These are phyloP conservation scores for Ephydatia muelleri DNA, from an alignment of 37 sponge, comb jelly and placozoan species.

Conservation along the genomic window DNA sequence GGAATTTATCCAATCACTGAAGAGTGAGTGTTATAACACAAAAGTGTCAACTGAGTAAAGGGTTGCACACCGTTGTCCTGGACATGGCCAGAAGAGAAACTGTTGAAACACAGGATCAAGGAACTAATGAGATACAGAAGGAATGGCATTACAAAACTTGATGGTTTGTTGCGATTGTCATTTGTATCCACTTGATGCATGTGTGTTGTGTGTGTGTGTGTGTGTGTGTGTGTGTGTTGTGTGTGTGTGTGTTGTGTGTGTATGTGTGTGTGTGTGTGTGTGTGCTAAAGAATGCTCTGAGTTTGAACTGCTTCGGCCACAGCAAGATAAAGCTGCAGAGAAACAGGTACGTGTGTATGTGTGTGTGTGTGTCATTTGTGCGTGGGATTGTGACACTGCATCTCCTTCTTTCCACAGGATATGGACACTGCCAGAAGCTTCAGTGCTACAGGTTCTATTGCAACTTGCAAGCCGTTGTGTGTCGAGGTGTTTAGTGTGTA, in stretches of 20 bases:
- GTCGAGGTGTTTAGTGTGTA: too few species aligned
- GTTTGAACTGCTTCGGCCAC: constrained; percentile 40
- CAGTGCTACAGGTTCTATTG: too few species aligned
- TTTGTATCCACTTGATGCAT: background rate
- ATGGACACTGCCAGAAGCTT: too few species aligned
- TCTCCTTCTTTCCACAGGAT: too few species aligned
- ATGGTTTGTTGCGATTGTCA: constrained; percentile 24
- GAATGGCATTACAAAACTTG: constrained; percentile 71
- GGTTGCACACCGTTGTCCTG: background rate
- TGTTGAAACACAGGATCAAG: constrained; percentile 62
- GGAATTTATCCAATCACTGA: constrained; percentile 54
- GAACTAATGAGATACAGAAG: constrained; percentile 57
- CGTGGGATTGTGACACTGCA: too few species aligned
- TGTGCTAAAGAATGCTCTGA: constrained; percentile 39
- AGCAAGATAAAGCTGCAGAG: constrained; percentile 32
- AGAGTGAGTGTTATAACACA: constrained; percentile 30
- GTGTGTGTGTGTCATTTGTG: too few species aligned
- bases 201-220: constrained; percentile 11
- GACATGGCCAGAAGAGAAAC: constrained; percentile 48
- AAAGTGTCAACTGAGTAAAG: background rate
- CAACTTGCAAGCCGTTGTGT: too few species aligned
- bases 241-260: background rate
- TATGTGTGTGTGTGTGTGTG: too few species aligned
- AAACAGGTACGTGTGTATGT: background rate
- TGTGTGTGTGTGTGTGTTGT: background rate